Evolutionary conservation across 2,888 invertebrate species (phyloP).

Genomic region (Cetonia aurata): DNA sequence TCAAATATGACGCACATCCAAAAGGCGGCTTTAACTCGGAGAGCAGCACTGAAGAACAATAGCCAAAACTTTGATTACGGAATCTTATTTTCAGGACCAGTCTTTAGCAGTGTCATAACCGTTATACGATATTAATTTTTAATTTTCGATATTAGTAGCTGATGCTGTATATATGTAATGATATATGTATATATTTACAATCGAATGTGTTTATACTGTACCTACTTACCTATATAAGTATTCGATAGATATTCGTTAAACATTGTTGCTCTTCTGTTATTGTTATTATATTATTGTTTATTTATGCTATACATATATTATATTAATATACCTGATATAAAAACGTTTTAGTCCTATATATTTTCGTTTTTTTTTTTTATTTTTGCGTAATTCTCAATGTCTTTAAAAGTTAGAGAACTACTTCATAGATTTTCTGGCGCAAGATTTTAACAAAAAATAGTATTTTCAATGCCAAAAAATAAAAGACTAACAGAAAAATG

Average conservation of each 20-base stretch:
- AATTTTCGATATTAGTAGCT: conserved; percentile 17
- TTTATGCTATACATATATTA: conserved; percentile 35
- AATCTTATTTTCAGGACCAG: too few species aligned
- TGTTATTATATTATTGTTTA: conserved; percentile 20
- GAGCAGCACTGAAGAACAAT: conserved; percentile 52
- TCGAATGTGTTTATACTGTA: conserved; percentile 5
- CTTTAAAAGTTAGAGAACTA: too few species aligned
- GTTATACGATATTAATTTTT: conserved; percentile 7
- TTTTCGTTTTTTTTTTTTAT: too few species aligned
- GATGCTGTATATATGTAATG: neutral
- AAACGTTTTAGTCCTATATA: conserved; percentile 24
- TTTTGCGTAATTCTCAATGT: too few species aligned
- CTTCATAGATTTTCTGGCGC: neutral
- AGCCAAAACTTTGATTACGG: neutral
- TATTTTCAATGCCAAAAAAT: too few species aligned
- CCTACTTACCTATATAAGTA: too few species aligned
- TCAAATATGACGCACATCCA: conserved; percentile 82
- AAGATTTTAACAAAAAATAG: too few species aligned
- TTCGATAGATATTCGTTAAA: conserved; percentile 23
- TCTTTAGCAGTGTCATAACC: neutral
- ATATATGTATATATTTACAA: conserved; percentile 3
- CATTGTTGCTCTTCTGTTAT: conserved; percentile 48
- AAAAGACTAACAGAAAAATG: too few species aligned
- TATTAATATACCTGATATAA: conserved; percentile 29
- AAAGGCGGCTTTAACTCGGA: conserved; percentile 77